Conservation (phyloP, 2,113 vertebrate genomes). For the Microtus ochrogaster region DNA sequence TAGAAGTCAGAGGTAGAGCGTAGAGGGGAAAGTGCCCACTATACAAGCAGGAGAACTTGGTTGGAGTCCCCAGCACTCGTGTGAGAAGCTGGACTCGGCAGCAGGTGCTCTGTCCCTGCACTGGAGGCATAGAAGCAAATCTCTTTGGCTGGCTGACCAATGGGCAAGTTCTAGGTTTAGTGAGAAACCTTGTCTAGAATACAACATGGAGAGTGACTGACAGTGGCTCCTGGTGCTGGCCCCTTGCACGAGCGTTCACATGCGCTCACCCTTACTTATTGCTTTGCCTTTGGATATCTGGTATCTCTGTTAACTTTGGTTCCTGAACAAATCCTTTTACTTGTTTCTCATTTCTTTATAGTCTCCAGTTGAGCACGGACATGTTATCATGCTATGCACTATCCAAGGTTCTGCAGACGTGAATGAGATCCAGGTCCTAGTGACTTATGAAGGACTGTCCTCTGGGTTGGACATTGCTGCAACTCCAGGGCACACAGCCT, state of each 20-base stretch:
- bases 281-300: background rate
- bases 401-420: rapidly evolving
- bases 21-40: background rate
- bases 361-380: background rate
- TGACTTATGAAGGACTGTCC: rapidly evolving
- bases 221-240: background rate
- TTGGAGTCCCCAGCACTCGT: background rate
- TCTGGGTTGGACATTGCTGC: rapidly evolving
- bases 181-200: background rate
- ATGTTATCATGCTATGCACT: rapidly evolving
- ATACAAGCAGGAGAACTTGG: background rate
- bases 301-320: too few relatives aligned
- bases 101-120: background rate
- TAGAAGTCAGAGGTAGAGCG: background rate
- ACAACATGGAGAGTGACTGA: background rate
- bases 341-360: background rate
- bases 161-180: background rate
- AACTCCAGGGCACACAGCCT: background rate
- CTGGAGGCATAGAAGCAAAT: background rate
- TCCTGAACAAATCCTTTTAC: background rate
- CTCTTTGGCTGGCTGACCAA: background rate
- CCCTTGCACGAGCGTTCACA: background rate
- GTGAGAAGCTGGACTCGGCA: background rate
- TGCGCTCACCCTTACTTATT: background rate
- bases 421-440: background rate